These are phyloP conservation scores for Agrilus planipennis DNA, from an alignment of 1,140 invertebrate species.

Conservation along the genomic window DNA sequence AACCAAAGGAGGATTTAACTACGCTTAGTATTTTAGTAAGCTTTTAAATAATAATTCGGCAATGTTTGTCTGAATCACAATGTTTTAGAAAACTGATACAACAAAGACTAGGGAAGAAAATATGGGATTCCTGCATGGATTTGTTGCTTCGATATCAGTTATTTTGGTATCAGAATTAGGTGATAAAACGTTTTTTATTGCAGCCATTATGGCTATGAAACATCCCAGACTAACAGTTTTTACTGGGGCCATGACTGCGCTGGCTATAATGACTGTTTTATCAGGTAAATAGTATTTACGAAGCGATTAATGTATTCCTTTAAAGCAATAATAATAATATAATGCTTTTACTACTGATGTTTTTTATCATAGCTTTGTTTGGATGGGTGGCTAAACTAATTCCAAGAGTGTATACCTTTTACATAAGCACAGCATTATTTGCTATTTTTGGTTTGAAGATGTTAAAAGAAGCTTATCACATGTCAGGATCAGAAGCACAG, in stretches of 20 bases:
- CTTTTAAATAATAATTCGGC: not conserved
- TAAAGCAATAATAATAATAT: not conserved
- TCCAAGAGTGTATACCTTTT: slow-evolving; percentile 86
- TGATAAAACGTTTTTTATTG: slow-evolving; percentile 99
- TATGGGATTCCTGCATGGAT: slow-evolving; percentile 83
- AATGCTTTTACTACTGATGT: not conserved
- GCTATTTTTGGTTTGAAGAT: slow-evolving; percentile 98
- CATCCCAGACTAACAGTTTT: slow-evolving; percentile 90
- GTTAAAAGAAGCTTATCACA: slow-evolving; percentile 90
- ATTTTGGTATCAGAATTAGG: slow-evolving; percentile 96
- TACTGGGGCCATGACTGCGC: slow-evolving; percentile 79
- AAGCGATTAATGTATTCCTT: too few species aligned
- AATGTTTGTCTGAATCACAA: not conserved
- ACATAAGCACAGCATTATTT: slow-evolving; percentile 90
- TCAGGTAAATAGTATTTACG: slow-evolving; percentile 54
- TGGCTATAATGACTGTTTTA: slow-evolving; percentile 90
- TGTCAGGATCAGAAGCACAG: slow-evolving; percentile 88
- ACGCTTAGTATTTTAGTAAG: not conserved
- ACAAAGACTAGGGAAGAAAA: slow-evolving; percentile 20
- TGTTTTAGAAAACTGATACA: not conserved
- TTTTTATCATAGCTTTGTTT: slow-evolving; percentile 42
- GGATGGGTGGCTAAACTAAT: slow-evolving; percentile 92
- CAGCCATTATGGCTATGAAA: slow-evolving; percentile 98
- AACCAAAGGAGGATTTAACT: slow-evolving; percentile 3
- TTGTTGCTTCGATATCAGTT: slow-evolving; percentile 87